These are phyloP conservation scores for Monarcha castaneiventris DNA, from an alignment of 2,113 vertebrate species.

Conservation along the genomic window DNA sequence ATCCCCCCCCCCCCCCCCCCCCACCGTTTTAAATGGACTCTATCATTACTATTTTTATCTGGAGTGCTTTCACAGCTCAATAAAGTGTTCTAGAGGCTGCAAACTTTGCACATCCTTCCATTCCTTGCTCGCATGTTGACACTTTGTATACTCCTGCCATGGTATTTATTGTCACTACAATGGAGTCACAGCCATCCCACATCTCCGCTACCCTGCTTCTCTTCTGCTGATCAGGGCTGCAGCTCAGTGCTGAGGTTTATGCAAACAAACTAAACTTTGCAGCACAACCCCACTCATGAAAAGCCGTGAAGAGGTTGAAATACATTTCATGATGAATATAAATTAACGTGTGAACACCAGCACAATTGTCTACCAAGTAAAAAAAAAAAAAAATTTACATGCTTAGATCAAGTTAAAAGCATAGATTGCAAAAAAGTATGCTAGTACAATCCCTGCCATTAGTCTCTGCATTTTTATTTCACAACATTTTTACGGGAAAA, in stretches of 20 bases:
- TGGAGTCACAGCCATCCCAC: not conserved
- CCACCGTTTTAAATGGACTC: not conserved
- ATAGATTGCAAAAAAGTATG: not conserved
- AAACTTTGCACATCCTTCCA: not conserved
- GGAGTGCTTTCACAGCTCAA: not conserved
- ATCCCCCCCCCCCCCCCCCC: accelerated
- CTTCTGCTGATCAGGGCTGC: not conserved
- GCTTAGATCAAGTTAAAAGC: not conserved
- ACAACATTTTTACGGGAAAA: not conserved
- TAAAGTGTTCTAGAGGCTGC: not conserved
- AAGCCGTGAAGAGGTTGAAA: not conserved
- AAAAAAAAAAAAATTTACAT: not conserved
- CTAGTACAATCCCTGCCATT: not conserved
- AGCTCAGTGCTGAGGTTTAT: not conserved
- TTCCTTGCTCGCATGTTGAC: not conserved
- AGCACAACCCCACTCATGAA: not conserved
- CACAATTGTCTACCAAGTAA: not conserved
- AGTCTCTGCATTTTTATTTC: not conserved
- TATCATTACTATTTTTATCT: not conserved
- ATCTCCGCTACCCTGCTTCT: accelerated
- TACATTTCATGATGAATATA: not conserved
- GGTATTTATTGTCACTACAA: not conserved
- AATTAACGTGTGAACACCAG: not conserved
- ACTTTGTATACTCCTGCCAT: not conserved
- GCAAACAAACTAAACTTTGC: not conserved